A percentile compares a stretch with the other conserved stretches of the same genome.
Conservation (phyloP, 1,140 invertebrate genomes). For the Ooceraea biroi region DNA sequence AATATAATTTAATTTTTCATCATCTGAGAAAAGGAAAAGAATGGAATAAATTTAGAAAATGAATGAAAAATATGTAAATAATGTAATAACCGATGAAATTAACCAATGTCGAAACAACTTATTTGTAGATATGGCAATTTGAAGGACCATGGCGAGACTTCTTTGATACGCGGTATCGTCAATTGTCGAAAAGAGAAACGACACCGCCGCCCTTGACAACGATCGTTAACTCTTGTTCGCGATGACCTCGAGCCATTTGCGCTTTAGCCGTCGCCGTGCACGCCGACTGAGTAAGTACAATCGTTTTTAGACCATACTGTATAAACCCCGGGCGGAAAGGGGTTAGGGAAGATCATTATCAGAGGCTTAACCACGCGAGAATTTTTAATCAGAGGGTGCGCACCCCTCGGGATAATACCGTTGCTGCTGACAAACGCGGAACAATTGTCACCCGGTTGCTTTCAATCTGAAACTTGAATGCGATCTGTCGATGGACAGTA, state of each 20-base stretch:
- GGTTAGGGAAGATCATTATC: conserved; percentile 86
- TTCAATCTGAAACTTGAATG: conserved; percentile 68
- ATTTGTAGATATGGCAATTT: neutral
- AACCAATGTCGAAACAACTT: conserved; percentile 29
- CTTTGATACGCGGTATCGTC: conserved; percentile 31
- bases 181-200: conserved; percentile 40
- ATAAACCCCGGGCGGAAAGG: conserved; percentile 82
- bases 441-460: conserved; percentile 74
- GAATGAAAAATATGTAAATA: neutral
- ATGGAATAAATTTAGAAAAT: neutral
- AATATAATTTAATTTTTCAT: neutral
- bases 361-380: conserved; percentile 87
- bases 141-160: conserved; percentile 9
- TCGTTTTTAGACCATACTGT: conserved; percentile 83
- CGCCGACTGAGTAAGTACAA: conserved; percentile 85
- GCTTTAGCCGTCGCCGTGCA: conserved; percentile 76
- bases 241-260: conserved; percentile 82
- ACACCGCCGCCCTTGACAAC: conserved; percentile 62
- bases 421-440: conserved; percentile 73
- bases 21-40: neutral
- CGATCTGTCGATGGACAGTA: conserved; percentile 69
- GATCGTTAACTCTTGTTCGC: conserved; percentile 80
- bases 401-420: conserved; percentile 84
- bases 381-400: conserved; percentile 87
- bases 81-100: conserved; percentile 2